Conservation (phyloP, 2,797 vertebrate species). For the Poecilia wingei region DNA sequence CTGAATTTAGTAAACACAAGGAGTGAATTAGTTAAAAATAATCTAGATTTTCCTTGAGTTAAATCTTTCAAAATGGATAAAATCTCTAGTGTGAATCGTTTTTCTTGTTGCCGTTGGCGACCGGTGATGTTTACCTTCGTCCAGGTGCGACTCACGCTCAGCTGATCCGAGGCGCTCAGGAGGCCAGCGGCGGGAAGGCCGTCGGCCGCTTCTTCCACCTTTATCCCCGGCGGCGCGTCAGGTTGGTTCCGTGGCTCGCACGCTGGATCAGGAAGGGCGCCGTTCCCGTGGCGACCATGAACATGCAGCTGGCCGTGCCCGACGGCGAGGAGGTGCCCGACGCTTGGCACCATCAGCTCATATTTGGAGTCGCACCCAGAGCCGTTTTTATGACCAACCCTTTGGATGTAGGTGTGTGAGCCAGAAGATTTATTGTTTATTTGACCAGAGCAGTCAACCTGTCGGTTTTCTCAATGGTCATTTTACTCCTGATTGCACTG, state of each 20-base stretch:
- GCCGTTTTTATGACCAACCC: conserved; percentile 84
- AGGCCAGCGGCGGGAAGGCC: conserved; percentile 72
- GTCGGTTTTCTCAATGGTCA: too few species aligned
- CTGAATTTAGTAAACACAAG: too few species aligned
- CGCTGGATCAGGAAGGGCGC: conserved; percentile 77
- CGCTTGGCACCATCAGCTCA: conserved; percentile 86
- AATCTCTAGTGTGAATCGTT: rapidly evolving
- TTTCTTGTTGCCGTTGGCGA: too few species aligned
- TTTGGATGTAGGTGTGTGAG: conserved; percentile 78
- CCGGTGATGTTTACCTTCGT: too few species aligned
- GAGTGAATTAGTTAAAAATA: too few species aligned
- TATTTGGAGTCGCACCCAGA: conserved; percentile 75
- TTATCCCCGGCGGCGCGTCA: conserved; percentile 67
- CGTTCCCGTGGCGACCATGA: conserved; percentile 84
- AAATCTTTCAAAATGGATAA: too few species aligned
- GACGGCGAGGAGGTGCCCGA: conserved; percentile 82
- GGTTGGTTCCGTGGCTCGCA: conserved; percentile 76
- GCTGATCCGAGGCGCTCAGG: conserved; percentile 76
- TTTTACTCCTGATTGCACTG: too few species aligned
- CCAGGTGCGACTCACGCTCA: conserved; percentile 80
- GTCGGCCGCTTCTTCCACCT: conserved; percentile 79
- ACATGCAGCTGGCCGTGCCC: conserved; percentile 80
- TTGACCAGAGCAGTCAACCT: too few species aligned
- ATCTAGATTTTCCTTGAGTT: too few species aligned
- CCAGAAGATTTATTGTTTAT: too few species aligned